Conservation (phyloP, 2,888 invertebrate genomes). For the Parnassius orleans region DNA sequence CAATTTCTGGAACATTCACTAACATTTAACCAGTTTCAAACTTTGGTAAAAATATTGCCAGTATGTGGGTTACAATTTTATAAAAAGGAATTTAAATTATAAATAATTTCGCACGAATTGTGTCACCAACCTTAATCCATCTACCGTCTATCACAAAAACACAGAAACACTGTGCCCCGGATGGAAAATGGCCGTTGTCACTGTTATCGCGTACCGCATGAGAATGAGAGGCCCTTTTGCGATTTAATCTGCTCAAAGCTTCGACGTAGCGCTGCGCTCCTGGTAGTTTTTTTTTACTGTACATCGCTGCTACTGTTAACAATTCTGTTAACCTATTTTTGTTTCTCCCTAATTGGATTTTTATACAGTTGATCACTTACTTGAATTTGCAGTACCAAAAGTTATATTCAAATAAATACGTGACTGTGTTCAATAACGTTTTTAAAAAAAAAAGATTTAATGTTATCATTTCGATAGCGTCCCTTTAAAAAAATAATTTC, state of each 20-base stretch:
- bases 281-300: conserved; percentile 46
- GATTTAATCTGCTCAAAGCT: conserved; percentile 61
- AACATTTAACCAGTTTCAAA: no score
- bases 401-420: no score
- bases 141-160: conserved; percentile 37
- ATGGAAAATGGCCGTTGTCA: conserved; percentile 45
- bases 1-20: no score
- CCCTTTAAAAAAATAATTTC: no score
- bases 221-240: conserved; percentile 55
- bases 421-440: no score
- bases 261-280: conserved; percentile 43
- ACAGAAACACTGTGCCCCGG: conserved; percentile 40
- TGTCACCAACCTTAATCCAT: conserved; percentile 13
- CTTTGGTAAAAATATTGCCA: no score
- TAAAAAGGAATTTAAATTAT: background rate
- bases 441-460: no score
- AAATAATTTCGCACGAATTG: background rate
- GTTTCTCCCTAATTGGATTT: conserved; percentile 30
- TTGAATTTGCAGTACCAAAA: no score
- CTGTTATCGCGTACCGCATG: conserved; percentile 52
- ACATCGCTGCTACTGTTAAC: conserved; percentile 34
- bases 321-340: conserved; percentile 28
- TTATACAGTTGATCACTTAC: background rate
- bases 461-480: no score
- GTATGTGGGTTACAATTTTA: no score